Conservation (phyloP, 2,797 vertebrate species). For the Arctocebus calabarensis region DNA sequence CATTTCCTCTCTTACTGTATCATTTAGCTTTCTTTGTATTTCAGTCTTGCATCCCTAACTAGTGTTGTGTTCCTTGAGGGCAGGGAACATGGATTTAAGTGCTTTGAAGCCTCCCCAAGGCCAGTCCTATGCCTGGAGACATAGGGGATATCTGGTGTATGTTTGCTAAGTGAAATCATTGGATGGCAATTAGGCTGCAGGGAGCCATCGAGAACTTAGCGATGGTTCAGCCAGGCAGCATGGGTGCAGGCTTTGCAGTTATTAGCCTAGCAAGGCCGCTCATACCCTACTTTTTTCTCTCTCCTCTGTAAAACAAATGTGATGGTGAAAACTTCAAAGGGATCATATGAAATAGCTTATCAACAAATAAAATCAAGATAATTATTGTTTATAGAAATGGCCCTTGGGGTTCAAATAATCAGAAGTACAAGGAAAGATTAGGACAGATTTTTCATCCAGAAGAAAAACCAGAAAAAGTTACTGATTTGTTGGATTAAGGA, state of each 20-base stretch:
- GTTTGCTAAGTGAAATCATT: neutral
- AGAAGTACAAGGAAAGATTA: neutral
- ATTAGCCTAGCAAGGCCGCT: neutral
- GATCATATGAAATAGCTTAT: neutral
- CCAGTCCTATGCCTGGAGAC: neutral
- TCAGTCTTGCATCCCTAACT: constrained; percentile 8
- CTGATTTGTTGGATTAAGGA: constrained; percentile 52
- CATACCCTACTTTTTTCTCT: neutral
- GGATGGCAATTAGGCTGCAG: neutral
- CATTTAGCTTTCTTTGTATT: constrained; percentile 36
- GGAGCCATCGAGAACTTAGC: neutral
- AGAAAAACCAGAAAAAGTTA: constrained; percentile 51
- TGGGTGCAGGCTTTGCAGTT: neutral
- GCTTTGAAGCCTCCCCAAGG: constrained; percentile 19
- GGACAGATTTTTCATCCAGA: neutral
- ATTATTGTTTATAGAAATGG: constrained; percentile 38
- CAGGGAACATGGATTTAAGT: constrained; percentile 14
- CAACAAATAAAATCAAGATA: constrained; percentile 56
- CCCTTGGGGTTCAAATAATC: constrained; percentile 9
- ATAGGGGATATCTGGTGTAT: neutral
- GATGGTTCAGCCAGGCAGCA: neutral
- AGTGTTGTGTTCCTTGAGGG: neutral
- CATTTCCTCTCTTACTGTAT: constrained; percentile 33
- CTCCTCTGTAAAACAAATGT: constrained; percentile 18
- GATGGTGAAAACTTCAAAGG: neutral